A percentile compares a stretch with the other conserved stretches of the same genome.
phyloP scores from a whole-genome alignment of 92 coral and sea anemone genomes.

The Ricordea florida region DNA sequence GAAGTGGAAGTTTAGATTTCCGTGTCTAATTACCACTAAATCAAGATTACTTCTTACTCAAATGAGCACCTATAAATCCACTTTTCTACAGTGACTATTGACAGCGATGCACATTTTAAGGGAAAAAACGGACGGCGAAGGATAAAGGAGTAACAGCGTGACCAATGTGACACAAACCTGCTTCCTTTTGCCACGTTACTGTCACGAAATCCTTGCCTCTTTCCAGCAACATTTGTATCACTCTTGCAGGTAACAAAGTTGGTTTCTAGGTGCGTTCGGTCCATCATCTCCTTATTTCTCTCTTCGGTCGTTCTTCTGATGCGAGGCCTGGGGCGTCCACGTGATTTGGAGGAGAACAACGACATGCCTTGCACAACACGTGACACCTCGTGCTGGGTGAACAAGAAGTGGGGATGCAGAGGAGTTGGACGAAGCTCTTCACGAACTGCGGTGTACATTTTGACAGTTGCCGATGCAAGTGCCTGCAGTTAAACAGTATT shows the following conservation, averaged over 20 bases:
- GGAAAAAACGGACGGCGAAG: no score
- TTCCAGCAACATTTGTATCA: neutral
- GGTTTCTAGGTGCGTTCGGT: neutral
- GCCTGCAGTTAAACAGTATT: constrained; percentile 47
- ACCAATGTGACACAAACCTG: no score
- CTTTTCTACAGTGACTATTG: no score
- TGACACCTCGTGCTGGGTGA: constrained; percentile 93
- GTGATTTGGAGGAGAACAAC: constrained; percentile 78
- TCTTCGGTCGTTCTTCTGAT: constrained; percentile 62
- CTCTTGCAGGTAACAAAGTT: neutral
- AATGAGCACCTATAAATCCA: no score
- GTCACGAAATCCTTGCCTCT: neutral
- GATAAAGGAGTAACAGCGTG: no score
- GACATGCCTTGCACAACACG: constrained; percentile 89
- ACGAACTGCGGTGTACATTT: constrained; percentile 61
- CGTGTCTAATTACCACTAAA: no score
- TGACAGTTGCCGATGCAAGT: constrained; percentile 81
- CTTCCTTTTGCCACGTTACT: constrained; percentile 8
- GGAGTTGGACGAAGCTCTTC: constrained; percentile 93
- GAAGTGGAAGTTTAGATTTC: no score
- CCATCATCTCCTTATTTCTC: no score
- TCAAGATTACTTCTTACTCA: no score
- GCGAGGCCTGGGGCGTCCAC: constrained; percentile 89
- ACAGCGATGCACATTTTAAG: no score
- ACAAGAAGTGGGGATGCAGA: constrained; percentile 88